Conservation (phyloP, 2,113 vertebrate species). For the Aptenodytes forsteri region DNA sequence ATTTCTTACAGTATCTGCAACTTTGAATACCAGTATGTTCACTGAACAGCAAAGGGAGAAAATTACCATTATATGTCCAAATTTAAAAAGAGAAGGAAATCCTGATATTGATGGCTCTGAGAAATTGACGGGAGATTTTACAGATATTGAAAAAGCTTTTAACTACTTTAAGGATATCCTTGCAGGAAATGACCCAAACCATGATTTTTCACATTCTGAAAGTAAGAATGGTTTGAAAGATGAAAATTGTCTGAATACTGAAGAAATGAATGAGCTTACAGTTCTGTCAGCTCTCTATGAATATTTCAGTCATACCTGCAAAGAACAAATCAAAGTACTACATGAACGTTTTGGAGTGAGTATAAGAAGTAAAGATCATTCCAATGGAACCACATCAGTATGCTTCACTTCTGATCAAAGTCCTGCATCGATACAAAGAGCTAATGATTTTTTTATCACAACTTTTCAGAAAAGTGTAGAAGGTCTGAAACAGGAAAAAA, state of each 20-base stretch:
- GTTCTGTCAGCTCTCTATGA: conserved; percentile 52
- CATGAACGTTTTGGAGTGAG: neutral
- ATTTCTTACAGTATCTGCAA: conserved; percentile 70
- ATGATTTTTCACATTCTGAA: neutral
- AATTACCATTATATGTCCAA: conserved; percentile 51
- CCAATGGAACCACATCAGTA: neutral
- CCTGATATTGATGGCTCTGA: neutral
- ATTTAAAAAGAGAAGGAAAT: conserved; percentile 24
- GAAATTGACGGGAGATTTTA: conserved; percentile 64
- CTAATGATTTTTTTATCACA: conserved; percentile 1
- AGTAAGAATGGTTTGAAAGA: neutral
- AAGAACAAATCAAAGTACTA: conserved; percentile 7
- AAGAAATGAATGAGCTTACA: neutral
- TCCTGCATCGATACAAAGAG: neutral
- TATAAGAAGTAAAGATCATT: neutral
- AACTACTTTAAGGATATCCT: conserved; percentile 57
- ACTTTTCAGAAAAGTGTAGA: conserved; percentile 42
- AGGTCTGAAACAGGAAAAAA: neutral
- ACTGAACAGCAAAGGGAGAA: conserved; percentile 58
- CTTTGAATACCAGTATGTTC: conserved; percentile 68
- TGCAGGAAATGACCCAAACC: neutral
- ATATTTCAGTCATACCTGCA: conserved; percentile 45
- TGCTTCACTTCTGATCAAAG: neutral
- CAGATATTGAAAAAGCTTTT: conserved; percentile 70
- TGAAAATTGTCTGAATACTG: neutral